These are phyloP conservation scores for Anthoscopus minutus DNA, from an alignment of 2,113 vertebrate species.

Conservation along the genomic window DNA sequence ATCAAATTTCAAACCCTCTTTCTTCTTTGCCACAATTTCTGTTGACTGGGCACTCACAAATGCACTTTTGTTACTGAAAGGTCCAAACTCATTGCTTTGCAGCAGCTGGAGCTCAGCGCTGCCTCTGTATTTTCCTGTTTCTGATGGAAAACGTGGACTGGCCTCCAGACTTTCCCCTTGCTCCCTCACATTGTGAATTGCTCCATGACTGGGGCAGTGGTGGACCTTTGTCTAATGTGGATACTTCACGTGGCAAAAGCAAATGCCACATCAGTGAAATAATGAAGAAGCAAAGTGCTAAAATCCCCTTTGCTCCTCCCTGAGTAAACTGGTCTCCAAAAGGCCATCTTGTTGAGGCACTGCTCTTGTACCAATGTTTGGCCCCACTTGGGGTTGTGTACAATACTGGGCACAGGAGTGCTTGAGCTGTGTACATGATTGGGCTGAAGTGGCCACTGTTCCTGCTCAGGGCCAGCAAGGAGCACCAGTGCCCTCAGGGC, in stretches of 20 bases:
- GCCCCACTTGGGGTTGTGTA: neutral
- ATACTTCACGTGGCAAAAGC: neutral
- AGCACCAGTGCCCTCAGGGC: neutral
- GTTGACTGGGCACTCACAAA: neutral
- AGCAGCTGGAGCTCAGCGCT: neutral
- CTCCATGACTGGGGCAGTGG: neutral
- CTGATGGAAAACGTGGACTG: neutral
- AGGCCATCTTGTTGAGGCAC: neutral
- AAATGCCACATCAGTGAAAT: neutral
- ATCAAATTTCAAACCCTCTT: neutral
- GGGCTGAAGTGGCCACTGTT: neutral
- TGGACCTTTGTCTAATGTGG: neutral
- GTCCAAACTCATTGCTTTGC: neutral
- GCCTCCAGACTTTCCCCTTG: neutral
- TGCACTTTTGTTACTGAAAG: neutral
- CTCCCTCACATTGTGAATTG: neutral
- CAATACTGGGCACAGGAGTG: accelerated
- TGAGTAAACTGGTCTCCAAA: neutral
- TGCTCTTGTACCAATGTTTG: neutral
- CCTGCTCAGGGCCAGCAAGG: neutral
- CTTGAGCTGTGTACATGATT: accelerated
- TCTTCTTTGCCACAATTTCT: neutral
- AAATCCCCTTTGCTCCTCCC: neutral
- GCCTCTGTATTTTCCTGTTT: neutral
- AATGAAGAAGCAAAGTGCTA: neutral